Base-by-base conservation (phyloP, 2,888 invertebrate species). In the Drosophila buzzatii region DNA sequence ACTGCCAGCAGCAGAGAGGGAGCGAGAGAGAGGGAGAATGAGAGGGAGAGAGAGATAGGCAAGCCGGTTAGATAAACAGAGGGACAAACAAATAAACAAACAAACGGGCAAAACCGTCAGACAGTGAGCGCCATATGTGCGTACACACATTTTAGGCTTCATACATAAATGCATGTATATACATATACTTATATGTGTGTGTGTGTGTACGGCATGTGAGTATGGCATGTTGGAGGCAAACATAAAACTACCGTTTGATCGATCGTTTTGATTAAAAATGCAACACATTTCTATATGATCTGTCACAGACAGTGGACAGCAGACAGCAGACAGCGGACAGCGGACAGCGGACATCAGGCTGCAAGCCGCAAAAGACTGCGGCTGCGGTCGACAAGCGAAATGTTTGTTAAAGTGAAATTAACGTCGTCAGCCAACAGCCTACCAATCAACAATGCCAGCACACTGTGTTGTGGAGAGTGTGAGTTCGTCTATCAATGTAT, bases 181-280 rank as follows among this genome's bases (percentile, higher is more conserved):
- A 60, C 16, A 47, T 16, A 27, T 4, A 31, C 39, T 42, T 44
- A 37, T 42, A n/a, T n/a, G 31, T 16, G 39, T 20, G n/a, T 52
- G 42, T 10, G 39, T 33, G 44, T 33, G 35, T 51, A 10, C 33
- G n/a, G n/a, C n/a, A n/a, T n/a, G 52, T 31, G 27, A 27, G 45
- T 27, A 20, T 57, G 41, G 47, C 47, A 27, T 47, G 47, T 31
- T 49, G 56, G 41, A 69, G 69, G 67, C 73, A 75, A 77, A 79
- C 88, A 87, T 71, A 83, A 90, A 90, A 90, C 90, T 91, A 90
- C 91, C 91, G 90, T 90, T 91, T 91, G 91, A 91, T 91, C 91
- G 92, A 92, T 91, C 86, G 91, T 79, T 91, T 91, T 91, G 92
- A 92, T 91, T 92, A 90, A 85, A 91, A 91, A 90, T 91, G 91